Evolutionary conservation across 1,140 invertebrate genomes (phyloP), one percentile per base, ranked within the genome.

Genomic region (Calliopsis andreniformis): DNA sequence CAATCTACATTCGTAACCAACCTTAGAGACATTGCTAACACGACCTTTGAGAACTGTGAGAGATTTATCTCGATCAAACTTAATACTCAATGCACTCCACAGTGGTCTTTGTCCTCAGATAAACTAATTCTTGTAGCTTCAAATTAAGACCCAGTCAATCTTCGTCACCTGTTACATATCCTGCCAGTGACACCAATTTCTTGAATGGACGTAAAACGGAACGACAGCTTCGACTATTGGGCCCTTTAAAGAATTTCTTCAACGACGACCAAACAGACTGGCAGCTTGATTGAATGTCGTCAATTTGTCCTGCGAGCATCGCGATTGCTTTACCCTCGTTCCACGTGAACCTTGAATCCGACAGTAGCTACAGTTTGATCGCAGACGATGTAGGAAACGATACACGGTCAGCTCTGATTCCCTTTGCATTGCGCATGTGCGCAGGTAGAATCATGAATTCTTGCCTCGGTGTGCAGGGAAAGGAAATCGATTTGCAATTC

Each of bases 151-250:
- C 20, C 12, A 16, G 61, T 76, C 39, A 68, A 59, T 76, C 72
- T 30, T 66, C 25, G 43, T 49, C 72, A 58, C 53, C 53, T 68
- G 53, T 5, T 23, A 42, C 64, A 58, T 23, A 53, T 68, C 55
- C 55, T 32, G 20, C 14, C 51, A n/a, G 25, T 67, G 62, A 59
- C 64, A 51, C 63, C 42, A 47, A 76, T 68, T 68, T 76, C 64
- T 53, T 59, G 25, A 10, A 43, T n/a, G 7, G 49, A 35, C 62
- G 20, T 73, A 56, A 66, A 76, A 51, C 53, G 12, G 32, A 42
- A 56, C 23, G 28, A 30, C 18, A 55, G 23, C 53, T 18, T 28
- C 53, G 53, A 55, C 53, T 6, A 55, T 55, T 55, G 28, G 14
- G n/a, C 28, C 28, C 16, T 69, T 30, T 20, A 30, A 30, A 23